Conservation (phyloP, 53 echinoderm and acorn worm genomes). For the Temnopleurus reevesii region DNA sequence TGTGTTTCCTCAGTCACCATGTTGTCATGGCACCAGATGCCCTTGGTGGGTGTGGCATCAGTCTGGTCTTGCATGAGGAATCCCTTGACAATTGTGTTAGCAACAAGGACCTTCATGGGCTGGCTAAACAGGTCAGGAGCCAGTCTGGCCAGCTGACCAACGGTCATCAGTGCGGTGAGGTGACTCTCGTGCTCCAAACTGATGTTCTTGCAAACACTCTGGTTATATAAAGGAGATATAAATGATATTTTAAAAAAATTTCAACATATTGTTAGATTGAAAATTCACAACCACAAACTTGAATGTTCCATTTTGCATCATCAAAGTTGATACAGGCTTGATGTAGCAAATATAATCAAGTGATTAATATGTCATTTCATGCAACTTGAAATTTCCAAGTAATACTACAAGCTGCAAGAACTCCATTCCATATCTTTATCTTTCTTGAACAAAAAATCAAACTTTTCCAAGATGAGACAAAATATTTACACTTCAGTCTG, state of each 20-base stretch:
- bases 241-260: too few species aligned
- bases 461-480: too few species aligned
- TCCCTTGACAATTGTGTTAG: conserved; percentile 89
- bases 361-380: too few species aligned
- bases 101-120: conserved; percentile 89
- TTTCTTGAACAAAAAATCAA: too few species aligned
- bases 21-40: conserved; percentile 97
- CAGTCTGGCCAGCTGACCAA: conserved; percentile 81
- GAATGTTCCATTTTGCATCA: too few species aligned
- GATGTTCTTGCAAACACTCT: conserved; percentile 83
- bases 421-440: too few species aligned
- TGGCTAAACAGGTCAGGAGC: conserved; percentile 75
- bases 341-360: too few species aligned
- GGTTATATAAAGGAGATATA: not conserved
- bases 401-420: too few species aligned
- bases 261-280: not conserved
- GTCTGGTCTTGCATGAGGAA: conserved; percentile 92
- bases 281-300: too few species aligned
- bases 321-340: too few species aligned
- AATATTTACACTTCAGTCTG: too few species aligned
- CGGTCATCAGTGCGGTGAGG: conserved; percentile 79
- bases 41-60: conserved; percentile 74
- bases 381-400: too few species aligned
- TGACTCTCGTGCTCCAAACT: conserved; percentile 80
- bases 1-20: conserved; percentile 82